phyloP scores from a whole-genome alignment of 2,888 invertebrate genomes.

The Carpatolechia fugitivella region DNA sequence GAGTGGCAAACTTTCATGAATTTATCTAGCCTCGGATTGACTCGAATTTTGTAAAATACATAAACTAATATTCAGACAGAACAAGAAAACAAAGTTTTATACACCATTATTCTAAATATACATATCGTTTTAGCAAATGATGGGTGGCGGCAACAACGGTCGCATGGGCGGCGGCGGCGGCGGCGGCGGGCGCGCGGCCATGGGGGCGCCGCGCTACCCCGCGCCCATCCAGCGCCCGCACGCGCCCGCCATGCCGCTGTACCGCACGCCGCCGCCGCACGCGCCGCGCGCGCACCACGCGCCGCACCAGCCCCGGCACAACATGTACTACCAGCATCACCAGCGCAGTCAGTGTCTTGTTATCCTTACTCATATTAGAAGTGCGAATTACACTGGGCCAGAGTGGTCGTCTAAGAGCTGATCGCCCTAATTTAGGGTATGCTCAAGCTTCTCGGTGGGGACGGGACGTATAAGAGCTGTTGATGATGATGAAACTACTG shows the following conservation, averaged over 20 bases:
- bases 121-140: conserved; percentile 43
- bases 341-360: conserved; percentile 64
- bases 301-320: conserved; percentile 27
- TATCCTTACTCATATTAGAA: too few species aligned
- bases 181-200: conserved; percentile 47
- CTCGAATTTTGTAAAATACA: too few species aligned
- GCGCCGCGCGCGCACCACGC: conserved; percentile 32
- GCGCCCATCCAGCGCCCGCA: conserved; percentile 79
- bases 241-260: conserved; percentile 61
- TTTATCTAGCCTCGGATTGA: too few species aligned
- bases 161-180: conserved; percentile 44
- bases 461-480: too few species aligned
- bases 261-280: conserved; percentile 38
- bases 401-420: too few species aligned
- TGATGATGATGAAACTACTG: too few species aligned
- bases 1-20: too few species aligned
- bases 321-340: conserved; percentile 70
- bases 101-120: not conserved
- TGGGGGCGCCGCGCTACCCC: conserved; percentile 71
- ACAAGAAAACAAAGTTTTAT: too few species aligned
- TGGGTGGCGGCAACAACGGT: conserved; percentile 58
- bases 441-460: too few species aligned
- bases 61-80: too few species aligned
- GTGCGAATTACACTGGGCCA: too few species aligned
- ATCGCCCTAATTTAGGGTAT: too few species aligned